Conservation (phyloP, 2,113 vertebrate genomes). For the Columba janthina region DNA sequence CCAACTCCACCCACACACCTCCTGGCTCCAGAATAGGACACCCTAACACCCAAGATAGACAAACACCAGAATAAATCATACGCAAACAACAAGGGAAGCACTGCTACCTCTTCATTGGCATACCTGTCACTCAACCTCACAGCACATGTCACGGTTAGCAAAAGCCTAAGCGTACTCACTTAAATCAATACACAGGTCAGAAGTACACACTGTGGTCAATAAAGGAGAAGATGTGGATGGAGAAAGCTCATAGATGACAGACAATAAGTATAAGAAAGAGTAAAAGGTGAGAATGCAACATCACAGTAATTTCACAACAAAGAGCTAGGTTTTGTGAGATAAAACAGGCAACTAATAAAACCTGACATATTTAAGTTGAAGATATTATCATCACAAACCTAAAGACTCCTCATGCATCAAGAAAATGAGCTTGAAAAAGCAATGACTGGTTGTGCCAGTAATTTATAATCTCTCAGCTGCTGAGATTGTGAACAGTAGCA, state of each 20-base stretch:
- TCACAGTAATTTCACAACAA: background rate
- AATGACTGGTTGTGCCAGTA: background rate
- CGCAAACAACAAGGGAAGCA: background rate
- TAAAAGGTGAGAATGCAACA: background rate
- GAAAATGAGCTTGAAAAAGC: conserved; percentile 28
- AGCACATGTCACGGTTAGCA: background rate
- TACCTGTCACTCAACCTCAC: background rate
- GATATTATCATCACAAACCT: background rate
- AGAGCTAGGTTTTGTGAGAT: background rate
- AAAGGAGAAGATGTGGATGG: accelerated
- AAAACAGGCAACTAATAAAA: background rate
- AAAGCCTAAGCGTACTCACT: accelerated
- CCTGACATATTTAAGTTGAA: background rate
- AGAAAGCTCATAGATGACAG: background rate
- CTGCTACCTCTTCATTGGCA: background rate
- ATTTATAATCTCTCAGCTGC: conserved; percentile 50
- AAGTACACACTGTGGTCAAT: background rate
- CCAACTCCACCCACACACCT: accelerated
- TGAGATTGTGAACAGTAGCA: conserved; percentile 44
- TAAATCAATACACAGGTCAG: background rate
- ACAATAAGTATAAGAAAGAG: background rate
- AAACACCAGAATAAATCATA: background rate
- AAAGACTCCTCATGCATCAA: background rate
- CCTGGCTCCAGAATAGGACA: background rate
- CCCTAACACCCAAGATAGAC: background rate